Base-by-base conservation (phyloP, 1,140 invertebrate genomes). In the Bombus polaris region DNA sequence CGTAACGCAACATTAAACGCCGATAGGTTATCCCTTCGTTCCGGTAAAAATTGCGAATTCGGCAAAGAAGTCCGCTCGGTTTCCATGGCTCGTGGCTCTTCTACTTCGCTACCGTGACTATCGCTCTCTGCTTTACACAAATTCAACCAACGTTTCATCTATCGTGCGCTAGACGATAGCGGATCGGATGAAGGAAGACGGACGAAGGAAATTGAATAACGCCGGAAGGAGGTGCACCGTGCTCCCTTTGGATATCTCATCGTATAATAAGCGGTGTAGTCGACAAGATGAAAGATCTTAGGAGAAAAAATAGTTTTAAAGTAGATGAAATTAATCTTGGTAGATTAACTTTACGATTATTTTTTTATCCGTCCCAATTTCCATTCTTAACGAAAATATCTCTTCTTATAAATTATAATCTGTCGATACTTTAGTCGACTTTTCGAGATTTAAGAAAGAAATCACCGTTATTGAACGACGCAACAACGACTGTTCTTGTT, bases 1-100 rank as follows among this genome's bases (percentile, higher is more conserved):
- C 77, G 76, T 47, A 85, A 85, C 66, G 83, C 75, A 84, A 84
- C 75, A 68, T 80, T 85, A 80, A 80, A 80, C 76, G 83, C 42
- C 42, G 76, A 85, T 85, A 65, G 76, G 39, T 57, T 80, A 80
- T 80, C 77, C 37, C 22, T 73, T 71, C 57, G 77, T 72, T 73
- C 28, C 35, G 32, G 25, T 15, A 80, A 80, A 85, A 85, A 85
- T 79, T 84, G 39, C 66, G 15, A 84, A 84, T 80, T 84, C 66
- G 39, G 32, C 76, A 59, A 79, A 71, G 76, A n/a, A 71, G 77
- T 22, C 6, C 28, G 35, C 0, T 42, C 32, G n/a, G 53, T 57
- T n/a, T 59, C 9, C 68, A 39, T n/a, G 44, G 42, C n/a, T 74
- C 44, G 25, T 22, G 25, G 28, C 6, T 53, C 22, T 70, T 47